Evolutionary conservation across 2,113 vertebrate species (phyloP).

Genomic region (Poicephalus meyeri): DNA sequence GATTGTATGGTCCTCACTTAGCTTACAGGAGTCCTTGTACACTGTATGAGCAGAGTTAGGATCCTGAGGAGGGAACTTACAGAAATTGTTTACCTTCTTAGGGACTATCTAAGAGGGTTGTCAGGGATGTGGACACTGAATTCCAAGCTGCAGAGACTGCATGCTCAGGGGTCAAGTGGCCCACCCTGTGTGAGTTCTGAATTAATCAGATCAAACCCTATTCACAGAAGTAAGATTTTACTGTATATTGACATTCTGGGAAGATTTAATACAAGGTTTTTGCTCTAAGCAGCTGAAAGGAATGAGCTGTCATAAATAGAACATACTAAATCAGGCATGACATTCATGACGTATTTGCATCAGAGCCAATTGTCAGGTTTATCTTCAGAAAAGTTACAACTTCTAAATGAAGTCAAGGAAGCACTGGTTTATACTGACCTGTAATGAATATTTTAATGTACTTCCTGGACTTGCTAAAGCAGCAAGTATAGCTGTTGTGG

Average conservation of each 20-base stretch:
- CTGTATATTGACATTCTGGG: not conserved
- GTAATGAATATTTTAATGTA: slow-evolving; percentile 84
- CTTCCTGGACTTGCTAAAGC: slow-evolving; percentile 91
- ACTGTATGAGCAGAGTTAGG: not conserved
- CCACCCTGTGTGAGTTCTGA: not conserved
- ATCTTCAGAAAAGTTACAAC: not conserved
- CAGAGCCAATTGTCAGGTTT: not conserved
- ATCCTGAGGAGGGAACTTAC: not conserved
- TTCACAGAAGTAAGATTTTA: not conserved
- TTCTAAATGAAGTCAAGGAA: not conserved
- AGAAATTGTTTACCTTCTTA: not conserved
- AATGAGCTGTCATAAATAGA: not conserved
- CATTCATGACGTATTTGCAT: not conserved
- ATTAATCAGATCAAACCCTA: not conserved
- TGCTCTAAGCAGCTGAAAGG: not conserved
- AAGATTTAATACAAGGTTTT: not conserved
- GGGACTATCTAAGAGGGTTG: not conserved
- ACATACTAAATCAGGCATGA: not conserved
- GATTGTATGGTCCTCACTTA: not conserved
- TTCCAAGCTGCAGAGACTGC: not conserved
- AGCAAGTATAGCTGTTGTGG: slow-evolving; percentile 94
- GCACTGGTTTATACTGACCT: slow-evolving; percentile 77
- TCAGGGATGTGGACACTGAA: not conserved
- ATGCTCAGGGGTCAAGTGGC: fast-evolving
- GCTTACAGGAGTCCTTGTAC: not conserved